These are phyloP conservation scores for Brachypteracias leptosomus DNA, from an alignment of 2,113 vertebrate species.

Conservation along the genomic window DNA sequence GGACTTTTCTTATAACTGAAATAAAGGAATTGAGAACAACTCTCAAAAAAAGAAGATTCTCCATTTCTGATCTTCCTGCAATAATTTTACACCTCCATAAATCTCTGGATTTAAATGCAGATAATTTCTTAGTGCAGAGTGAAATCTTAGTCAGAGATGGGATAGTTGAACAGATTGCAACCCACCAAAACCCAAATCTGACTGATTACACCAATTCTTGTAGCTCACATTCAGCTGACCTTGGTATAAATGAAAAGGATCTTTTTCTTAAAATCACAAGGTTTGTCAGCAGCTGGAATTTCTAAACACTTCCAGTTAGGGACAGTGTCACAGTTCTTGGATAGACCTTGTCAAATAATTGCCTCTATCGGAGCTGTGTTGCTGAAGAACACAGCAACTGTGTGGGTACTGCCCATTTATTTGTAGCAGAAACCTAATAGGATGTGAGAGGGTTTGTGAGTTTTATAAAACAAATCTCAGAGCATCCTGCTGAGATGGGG, in stretches of 20 bases:
- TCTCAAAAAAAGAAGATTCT: background rate
- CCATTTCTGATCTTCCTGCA: background rate
- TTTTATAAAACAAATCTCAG: background rate
- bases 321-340: fast-evolving
- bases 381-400: background rate
- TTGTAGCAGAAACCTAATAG: background rate
- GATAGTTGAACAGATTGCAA: background rate
- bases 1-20: background rate
- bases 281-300: background rate
- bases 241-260: background rate
- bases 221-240: background rate
- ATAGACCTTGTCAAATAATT: background rate
- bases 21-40: background rate
- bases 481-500: background rate
- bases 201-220: background rate
- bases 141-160: background rate
- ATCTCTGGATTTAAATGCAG: background rate
- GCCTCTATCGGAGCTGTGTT: background rate
- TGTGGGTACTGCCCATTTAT: background rate
- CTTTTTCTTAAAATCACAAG: background rate
- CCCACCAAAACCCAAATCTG: background rate
- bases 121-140: background rate
- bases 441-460: background rate
- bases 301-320: background rate
- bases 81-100: background rate